Evolutionary conservation across 2,113 vertebrate genomes (phyloP).

Genomic region (Danionella cerebrum): DNA sequence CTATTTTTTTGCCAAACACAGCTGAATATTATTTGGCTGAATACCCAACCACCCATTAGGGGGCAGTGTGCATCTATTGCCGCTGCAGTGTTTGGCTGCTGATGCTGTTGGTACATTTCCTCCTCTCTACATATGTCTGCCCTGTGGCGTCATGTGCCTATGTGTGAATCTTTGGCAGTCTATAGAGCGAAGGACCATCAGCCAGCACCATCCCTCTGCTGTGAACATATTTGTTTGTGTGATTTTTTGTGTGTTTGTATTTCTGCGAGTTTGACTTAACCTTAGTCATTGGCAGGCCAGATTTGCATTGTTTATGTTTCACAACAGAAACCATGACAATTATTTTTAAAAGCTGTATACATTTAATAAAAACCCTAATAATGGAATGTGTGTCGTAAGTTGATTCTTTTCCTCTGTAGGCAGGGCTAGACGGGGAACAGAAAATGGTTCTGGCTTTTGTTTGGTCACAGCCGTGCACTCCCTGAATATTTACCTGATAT

Average conservation of each 20-base stretch:
- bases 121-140: neutral
- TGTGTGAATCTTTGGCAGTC: constrained; percentile 24
- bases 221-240: constrained; percentile 37
- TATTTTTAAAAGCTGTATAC: no score
- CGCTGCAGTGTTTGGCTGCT: neutral
- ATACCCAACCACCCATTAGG: constrained; percentile 9
- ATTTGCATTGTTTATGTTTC: constrained; percentile 18
- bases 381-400: no score
- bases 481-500: no score
- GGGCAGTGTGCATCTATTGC: constrained; percentile 30
- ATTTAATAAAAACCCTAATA: no score
- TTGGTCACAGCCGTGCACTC: no score
- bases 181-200: neutral
- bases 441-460: no score
- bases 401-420: no score
- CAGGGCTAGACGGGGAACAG: no score
- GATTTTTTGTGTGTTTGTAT: constrained; percentile 35
- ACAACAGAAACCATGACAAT: neutral
- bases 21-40: neutral
- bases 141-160: constrained; percentile 20
- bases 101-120: constrained; percentile 2
- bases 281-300: constrained; percentile 4
- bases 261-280: constrained; percentile 26
- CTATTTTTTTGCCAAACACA: no score
- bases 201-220: constrained; percentile 22